Percentiles rank a stretch among this genome's conserved stretches.
Conservation (phyloP, 1,140 invertebrate species). For the Temnothorax longispinosus region DNA sequence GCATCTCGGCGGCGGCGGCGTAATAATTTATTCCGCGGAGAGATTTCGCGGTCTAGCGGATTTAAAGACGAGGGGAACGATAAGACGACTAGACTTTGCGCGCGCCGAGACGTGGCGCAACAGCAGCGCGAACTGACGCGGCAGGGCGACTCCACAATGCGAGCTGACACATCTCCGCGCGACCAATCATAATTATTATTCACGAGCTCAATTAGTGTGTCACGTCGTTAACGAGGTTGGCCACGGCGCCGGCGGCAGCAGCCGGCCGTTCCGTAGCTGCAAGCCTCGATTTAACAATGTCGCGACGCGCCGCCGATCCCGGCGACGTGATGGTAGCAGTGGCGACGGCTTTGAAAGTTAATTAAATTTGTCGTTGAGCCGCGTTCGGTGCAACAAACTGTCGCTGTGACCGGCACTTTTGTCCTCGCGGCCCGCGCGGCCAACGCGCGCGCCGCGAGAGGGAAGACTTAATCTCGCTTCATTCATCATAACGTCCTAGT, state of each 20-base stretch:
- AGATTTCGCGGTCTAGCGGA: constrained; percentile 16
- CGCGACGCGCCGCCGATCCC: neutral
- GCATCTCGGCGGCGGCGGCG: neutral
- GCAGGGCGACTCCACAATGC: neutral
- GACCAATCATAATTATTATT: constrained; percentile 50
- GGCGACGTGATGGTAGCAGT: neutral
- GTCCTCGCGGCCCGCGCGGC: neutral
- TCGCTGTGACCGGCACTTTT: neutral
- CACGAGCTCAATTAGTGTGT: constrained; percentile 49
- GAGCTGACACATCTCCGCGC: constrained; percentile 19
- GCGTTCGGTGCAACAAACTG: constrained; percentile 19
- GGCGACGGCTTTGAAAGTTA: constrained; percentile 34
- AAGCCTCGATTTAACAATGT: constrained; percentile 39
- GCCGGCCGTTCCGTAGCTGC: neutral
- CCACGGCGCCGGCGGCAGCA: neutral
- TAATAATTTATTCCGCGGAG: constrained; percentile 32
- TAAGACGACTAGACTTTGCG: neutral
- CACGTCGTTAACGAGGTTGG: constrained; percentile 31
- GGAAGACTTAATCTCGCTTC: constrained; percentile 18
- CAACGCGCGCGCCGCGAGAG: neutral
- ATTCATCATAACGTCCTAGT: neutral
- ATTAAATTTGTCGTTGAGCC: constrained; percentile 33
- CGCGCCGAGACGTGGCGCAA: neutral
- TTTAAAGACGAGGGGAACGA: neutral
- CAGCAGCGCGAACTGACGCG: neutral